Percentiles rank a stretch among this genome's conserved stretches.
These are phyloP conservation scores for Neosalanx taihuensis DNA, from an alignment of 2,797 vertebrate genomes.

Conservation along the genomic window DNA sequence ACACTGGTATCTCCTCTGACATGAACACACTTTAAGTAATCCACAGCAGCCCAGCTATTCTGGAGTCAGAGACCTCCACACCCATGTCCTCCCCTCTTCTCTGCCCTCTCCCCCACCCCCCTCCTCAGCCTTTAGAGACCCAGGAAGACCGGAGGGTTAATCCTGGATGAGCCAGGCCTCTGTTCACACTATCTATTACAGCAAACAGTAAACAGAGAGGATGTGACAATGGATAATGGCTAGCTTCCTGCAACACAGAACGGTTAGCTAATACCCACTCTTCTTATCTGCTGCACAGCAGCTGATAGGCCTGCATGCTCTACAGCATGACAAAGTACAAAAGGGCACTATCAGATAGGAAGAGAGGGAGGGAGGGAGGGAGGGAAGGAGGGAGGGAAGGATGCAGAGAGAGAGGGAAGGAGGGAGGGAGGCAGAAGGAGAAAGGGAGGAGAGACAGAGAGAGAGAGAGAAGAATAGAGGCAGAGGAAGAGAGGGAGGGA, in stretches of 20 bases:
- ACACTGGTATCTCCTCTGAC: too few relatives aligned
- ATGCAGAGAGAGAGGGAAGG: too few relatives aligned
- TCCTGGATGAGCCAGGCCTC: constrained; percentile 23
- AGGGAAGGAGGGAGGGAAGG: background rate
- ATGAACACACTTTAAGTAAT: too few relatives aligned
- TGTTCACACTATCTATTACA: constrained; percentile 18
- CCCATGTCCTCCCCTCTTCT: too few relatives aligned
- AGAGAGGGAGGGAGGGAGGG: constrained; percentile 13
- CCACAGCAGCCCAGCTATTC: too few relatives aligned
- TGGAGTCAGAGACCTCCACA: too few relatives aligned
- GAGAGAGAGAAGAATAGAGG: constrained; percentile 13
- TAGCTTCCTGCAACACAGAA: constrained; percentile 47
- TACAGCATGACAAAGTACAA: constrained; percentile 35
- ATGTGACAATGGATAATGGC: constrained; percentile 27
- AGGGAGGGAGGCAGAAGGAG: background rate
- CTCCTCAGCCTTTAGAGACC: constrained; percentile 13
- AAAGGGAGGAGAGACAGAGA: constrained; percentile 16
- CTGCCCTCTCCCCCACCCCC: background rate
- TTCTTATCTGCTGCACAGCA: constrained; percentile 36
- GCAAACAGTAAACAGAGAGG: constrained; percentile 10
- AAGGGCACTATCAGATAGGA: constrained; percentile 20
- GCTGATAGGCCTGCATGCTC: constrained; percentile 28
- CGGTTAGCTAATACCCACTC: constrained; percentile 40
- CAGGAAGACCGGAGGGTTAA: constrained; percentile 5
- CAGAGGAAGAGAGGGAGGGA: constrained; percentile 29